These are phyloP conservation scores for Bedellia somnulentella DNA, from an alignment of 2,888 invertebrate genomes.

Conservation along the genomic window DNA sequence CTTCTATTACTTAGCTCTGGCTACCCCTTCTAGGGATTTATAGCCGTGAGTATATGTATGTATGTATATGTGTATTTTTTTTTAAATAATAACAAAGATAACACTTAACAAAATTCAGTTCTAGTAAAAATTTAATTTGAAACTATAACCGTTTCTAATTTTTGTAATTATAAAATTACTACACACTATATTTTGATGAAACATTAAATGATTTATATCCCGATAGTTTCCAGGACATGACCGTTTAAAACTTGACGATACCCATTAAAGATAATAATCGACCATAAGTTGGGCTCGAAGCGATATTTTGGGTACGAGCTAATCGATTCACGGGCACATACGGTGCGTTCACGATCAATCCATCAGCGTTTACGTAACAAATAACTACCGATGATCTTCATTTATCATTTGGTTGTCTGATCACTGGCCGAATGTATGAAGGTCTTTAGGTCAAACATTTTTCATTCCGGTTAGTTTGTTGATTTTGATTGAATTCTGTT, in stretches of 20 bases:
- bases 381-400: slow-evolving; percentile 51
- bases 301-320: slow-evolving; percentile 38
- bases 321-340: slow-evolving; percentile 50
- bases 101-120: neutral
- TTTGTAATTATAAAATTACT: no score
- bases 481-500: no score
- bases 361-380: slow-evolving; percentile 54
- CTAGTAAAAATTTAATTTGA: neutral
- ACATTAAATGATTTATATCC: neutral
- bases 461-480: no score
- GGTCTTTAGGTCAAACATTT: no score
- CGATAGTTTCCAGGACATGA: neutral
- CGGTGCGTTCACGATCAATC: slow-evolving; percentile 54
- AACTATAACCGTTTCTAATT: neutral
- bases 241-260: slow-evolving; percentile 36
- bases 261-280: slow-evolving; percentile 56
- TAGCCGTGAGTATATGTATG: no score
- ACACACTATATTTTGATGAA: neutral
- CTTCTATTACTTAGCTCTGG: no score
- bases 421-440: no score
- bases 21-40: no score
- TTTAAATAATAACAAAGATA: no score
- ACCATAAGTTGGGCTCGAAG: slow-evolving; percentile 33
- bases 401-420: slow-evolving; percentile 58
- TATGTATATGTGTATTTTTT: no score